Evolutionary conservation across 2,888 invertebrate genomes (phyloP).

Genomic region (Eledone cirrhosa): DNA sequence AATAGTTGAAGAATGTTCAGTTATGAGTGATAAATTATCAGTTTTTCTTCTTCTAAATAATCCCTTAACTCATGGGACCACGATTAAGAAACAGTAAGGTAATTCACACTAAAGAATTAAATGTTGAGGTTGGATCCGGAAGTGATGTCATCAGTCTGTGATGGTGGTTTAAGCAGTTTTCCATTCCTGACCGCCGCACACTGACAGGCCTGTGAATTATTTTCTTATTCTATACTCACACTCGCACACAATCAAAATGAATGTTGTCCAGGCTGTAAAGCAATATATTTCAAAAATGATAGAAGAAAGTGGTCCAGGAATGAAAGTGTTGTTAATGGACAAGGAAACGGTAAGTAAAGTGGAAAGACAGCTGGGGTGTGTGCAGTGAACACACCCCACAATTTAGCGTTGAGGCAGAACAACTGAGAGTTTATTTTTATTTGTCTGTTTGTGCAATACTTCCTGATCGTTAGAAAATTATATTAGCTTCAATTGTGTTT

Average conservation of each 20-base stretch:
- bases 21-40: no score
- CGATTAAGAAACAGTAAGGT: no score
- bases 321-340: slow-evolving; percentile 98
- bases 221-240: neutral
- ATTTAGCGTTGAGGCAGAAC: no score
- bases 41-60: no score
- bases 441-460: no score
- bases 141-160: slow-evolving; percentile 17
- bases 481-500: no score
- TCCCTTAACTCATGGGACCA: no score
- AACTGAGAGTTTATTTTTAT: no score
- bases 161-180: slow-evolving; percentile 1
- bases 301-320: slow-evolving; percentile 95
- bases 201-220: neutral
- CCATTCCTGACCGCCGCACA: slow-evolving; percentile 1
- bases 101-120: no score
- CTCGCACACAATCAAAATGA: slow-evolving; percentile 72
- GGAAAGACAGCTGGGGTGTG: neutral
- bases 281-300: slow-evolving; percentile 97
- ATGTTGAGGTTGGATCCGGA: slow-evolving; percentile 15
- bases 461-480: no score
- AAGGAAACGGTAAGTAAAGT: slow-evolving; percentile 84
- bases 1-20: no score
- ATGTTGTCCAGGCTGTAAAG: slow-evolving; percentile 90
- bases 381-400: neutral